These are phyloP conservation scores for Zapus hudsonius DNA, from an alignment of 2,113 vertebrate species.

Conservation along the genomic window DNA sequence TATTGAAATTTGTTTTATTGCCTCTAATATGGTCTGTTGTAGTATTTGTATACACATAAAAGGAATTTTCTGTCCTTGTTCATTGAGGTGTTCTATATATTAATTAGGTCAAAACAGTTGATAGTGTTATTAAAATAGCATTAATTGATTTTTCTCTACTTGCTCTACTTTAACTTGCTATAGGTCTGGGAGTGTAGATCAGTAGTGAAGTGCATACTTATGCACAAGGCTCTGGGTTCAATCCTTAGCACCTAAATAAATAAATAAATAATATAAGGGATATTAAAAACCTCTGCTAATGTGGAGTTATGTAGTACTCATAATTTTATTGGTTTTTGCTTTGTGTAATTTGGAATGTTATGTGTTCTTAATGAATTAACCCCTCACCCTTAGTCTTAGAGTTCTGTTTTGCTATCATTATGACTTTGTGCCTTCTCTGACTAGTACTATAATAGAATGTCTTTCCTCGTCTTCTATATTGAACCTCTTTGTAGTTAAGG, in stretches of 20 bases:
- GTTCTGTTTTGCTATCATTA: background rate
- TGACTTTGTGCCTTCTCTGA: background rate
- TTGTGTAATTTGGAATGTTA: slow-evolving; percentile 31
- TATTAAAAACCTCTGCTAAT: slow-evolving; percentile 26
- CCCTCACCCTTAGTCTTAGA: slow-evolving; percentile 22
- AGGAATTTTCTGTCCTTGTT: background rate
- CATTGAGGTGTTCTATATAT: background rate
- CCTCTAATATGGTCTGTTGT: background rate
- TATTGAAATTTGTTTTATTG: background rate
- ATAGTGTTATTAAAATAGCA: slow-evolving; percentile 12
- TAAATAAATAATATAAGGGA: background rate
- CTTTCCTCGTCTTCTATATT: slow-evolving; percentile 18
- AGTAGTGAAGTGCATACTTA: background rate
- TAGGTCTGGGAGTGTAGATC: background rate
- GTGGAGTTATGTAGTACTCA: background rate
- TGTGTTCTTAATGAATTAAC: slow-evolving; percentile 13
- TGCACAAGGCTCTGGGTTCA: background rate
- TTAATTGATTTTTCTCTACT: slow-evolving; percentile 9
- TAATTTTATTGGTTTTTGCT: slow-evolving; percentile 18
- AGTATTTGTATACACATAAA: slow-evolving; percentile 5
- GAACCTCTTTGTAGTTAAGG: slow-evolving; percentile 38
- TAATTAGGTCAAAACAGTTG: background rate
- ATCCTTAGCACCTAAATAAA: background rate
- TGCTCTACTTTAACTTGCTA: background rate
- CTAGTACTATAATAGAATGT: background rate